Conservation (phyloP, 2,113 vertebrate genomes). For the Gnathonemus echidnorhynchus region DNA sequence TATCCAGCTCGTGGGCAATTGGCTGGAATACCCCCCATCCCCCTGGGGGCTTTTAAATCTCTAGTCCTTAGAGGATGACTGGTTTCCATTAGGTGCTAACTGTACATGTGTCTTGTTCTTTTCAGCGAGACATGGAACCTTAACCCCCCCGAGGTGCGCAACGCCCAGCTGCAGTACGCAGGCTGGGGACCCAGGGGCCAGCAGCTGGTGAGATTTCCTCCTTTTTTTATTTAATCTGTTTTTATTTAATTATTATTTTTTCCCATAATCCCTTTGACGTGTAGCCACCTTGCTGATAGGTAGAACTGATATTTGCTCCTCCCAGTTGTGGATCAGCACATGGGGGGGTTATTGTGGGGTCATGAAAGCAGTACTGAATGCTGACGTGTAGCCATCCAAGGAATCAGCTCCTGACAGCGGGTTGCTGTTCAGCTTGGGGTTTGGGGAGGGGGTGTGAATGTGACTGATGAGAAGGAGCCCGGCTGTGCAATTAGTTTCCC, state of each 20-base stretch:
- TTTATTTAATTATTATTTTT: not conserved
- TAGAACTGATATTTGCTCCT: not conserved
- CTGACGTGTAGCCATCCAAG: not conserved
- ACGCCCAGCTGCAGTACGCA: constrained; percentile 86
- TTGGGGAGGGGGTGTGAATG: not conserved
- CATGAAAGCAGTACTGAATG: not conserved
- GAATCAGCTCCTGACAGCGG: not conserved
- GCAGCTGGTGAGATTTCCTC: constrained; percentile 79
- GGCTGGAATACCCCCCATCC: not conserved
- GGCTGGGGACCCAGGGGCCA: constrained; percentile 93
- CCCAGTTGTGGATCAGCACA: not conserved
- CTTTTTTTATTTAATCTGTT: not conserved
- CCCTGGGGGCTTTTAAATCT: not conserved
- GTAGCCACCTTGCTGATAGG: not conserved
- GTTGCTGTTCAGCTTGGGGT: not conserved
- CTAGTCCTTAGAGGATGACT: not conserved
- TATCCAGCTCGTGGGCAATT: not conserved
- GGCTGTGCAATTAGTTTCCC: constrained; percentile 54
- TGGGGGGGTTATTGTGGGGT: not conserved
- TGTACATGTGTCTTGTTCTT: not conserved
- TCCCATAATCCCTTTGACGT: not conserved
- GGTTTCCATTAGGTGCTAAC: not conserved
- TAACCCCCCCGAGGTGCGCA: constrained; percentile 89
- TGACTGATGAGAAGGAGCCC: constrained; percentile 47
- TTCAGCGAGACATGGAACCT: constrained; percentile 83